Evolutionary conservation across 2,113 vertebrate genomes (phyloP).

Genomic region (crab-eating macaque (Macaca fascicularis)): T2T-MFA8v1.1 NC_088395.1:54364001-54364500

Average conservation of each 20-base stretch:
- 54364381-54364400: background rate
- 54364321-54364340: constrained; percentile 12
- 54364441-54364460: constrained; percentile 14
- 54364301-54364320: constrained; percentile 15
- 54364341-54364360: background rate
- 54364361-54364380: background rate
- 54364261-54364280: background rate
- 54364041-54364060: background rate
- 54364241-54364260: background rate
- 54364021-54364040: background rate
- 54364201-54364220: background rate
- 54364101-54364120: background rate
- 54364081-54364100: background rate
- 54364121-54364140: constrained; percentile 2
- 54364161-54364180: background rate
- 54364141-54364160: constrained; percentile 2
- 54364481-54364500: background rate
- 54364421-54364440: constrained; percentile 29
- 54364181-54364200: constrained; percentile 3
- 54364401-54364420: constrained; percentile 20
- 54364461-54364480: background rate
- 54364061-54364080: background rate
- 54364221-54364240: background rate
- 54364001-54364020: background rate
- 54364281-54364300: background rate